Evolutionary conservation across 2,113 vertebrate genomes (phyloP), one percentile per base, ranked within the genome.

Genomic region (Taxidea taxus): DNA sequence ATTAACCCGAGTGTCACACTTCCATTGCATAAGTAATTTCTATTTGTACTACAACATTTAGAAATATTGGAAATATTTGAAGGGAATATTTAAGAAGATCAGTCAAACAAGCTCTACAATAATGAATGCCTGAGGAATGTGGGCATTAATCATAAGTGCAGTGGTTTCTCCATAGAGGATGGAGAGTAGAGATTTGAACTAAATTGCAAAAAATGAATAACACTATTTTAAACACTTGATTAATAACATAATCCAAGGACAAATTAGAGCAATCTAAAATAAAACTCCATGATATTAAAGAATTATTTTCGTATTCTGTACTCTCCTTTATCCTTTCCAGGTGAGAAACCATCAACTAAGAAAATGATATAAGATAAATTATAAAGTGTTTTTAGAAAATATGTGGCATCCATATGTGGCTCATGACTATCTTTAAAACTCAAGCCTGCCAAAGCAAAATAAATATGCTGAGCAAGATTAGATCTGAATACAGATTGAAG

Each of bases 131-230:
- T 16, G 1, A 75, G 16, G 89, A 93, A 97, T 56, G 93, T 87
- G 85, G 44, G 92, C 1, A 87, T 97, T 98, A 96, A 97, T 98
- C 87, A 93, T 39, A 98, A 96, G 60, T 62, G 91, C 85, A 90
- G 42, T 92, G 42, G 12, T 14, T 97, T 91, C 86, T 77, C 95
- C 49, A 95, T 87, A 2, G 9, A 31, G 34, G 42, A 10, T 7
- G 47, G 39, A 85, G 37, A 97, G 83, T 29, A 29, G 2, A 96
- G 44, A 98, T 42, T 94, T 98, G 78, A 97, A 44, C 80, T 97
- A 97, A 97, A 97, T 60, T 94, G 58, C 29, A 92, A 2, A 34
- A 77, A 88, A 97, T 93, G 68, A 97, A 95, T 85, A 97, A 31
- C 37, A 95, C 58, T 95, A 93, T 83, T 75, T 97, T 92, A 95